A percentile compares a stretch with the other conserved stretches of the same genome.
phyloP scores from a whole-genome alignment of 1,140 invertebrate genomes.

The Drosophila murphyi region DNA sequence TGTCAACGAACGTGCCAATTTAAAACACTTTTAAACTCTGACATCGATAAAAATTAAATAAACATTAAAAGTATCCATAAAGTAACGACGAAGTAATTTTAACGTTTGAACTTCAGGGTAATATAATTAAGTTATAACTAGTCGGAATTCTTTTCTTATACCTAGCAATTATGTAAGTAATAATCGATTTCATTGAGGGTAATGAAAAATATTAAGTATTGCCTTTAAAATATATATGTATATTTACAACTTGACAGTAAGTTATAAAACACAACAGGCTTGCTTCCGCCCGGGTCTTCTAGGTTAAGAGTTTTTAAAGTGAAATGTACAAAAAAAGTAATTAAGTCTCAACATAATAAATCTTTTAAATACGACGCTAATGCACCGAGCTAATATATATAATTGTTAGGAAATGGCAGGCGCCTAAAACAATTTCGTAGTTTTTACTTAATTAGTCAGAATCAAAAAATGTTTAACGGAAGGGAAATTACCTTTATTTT shows the following conservation, averaged over 20 bases:
- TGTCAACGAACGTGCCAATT: slow-evolving; percentile 25
- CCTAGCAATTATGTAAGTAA: too few relatives aligned
- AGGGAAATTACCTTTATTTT: too few relatives aligned
- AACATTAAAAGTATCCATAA: not conserved
- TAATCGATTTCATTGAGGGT: too few relatives aligned
- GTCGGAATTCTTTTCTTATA: too few relatives aligned
- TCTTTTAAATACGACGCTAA: slow-evolving; percentile 10
- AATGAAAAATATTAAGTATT: not conserved
- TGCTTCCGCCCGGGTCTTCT: slow-evolving; percentile 18
- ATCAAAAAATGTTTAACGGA: too few relatives aligned
- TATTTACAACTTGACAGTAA: not conserved
- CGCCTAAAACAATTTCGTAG: slow-evolving; percentile 4
- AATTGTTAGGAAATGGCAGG: not conserved
- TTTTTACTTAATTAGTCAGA: slow-evolving; percentile 1
- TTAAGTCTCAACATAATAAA: slow-evolving; percentile 19
- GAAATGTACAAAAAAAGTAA: slow-evolving; percentile 31
- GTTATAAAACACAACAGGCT: slow-evolving; percentile 4
- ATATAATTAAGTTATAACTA: too few relatives aligned
- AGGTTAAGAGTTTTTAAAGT: slow-evolving; percentile 27
- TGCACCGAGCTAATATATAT: not conserved
- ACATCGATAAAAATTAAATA: not conserved
- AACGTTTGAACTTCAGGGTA: not conserved
- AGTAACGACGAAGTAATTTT: not conserved
- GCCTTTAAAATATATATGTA: not conserved
- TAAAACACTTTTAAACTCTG: slow-evolving; percentile 4